Conservation (phyloP, 1,140 invertebrate genomes). For the Periplaneta americana region DNA sequence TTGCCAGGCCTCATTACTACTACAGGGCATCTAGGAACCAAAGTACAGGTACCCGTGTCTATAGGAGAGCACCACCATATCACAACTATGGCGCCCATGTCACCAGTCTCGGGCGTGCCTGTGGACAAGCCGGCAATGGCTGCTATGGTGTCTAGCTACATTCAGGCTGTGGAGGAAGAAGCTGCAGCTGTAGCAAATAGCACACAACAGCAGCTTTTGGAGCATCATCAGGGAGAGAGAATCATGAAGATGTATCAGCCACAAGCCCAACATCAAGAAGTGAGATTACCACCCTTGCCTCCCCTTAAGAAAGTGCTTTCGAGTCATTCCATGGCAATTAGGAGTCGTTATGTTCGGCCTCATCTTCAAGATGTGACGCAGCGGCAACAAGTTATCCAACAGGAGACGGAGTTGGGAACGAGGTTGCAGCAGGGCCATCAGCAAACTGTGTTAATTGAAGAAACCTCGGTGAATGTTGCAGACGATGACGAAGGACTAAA, state of each 20-base stretch:
- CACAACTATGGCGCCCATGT: conserved; percentile 19
- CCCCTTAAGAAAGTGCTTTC: conserved; percentile 30
- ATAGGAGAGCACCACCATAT: conserved; percentile 20
- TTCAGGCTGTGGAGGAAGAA: conserved; percentile 27
- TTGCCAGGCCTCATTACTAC: background rate
- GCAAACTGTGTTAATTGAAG: background rate
- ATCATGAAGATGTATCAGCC: conserved; percentile 25
- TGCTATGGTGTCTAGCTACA: conserved; percentile 27
- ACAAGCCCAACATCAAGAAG: conserved; percentile 3
- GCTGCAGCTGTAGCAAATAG: conserved; percentile 2
- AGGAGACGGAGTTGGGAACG: background rate
- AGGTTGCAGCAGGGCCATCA: background rate
- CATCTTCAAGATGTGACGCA: background rate
- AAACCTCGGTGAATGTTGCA: background rate
- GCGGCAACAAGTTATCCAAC: background rate
- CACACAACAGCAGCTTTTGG: conserved; percentile 19
- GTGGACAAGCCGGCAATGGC: conserved; percentile 23
- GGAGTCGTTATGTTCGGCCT: conserved; percentile 5
- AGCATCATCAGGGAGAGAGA: conserved; percentile 21
- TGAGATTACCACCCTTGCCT: conserved; percentile 21
- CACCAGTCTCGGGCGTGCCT: conserved; percentile 19
- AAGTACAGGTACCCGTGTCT: conserved; percentile 12
- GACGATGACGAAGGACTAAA: conserved; percentile 1
- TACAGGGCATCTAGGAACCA: background rate
- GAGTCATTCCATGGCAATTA: background rate